Conservation (phyloP, 2,797 vertebrate species). For the Ctenosaura bakeri region DNA sequence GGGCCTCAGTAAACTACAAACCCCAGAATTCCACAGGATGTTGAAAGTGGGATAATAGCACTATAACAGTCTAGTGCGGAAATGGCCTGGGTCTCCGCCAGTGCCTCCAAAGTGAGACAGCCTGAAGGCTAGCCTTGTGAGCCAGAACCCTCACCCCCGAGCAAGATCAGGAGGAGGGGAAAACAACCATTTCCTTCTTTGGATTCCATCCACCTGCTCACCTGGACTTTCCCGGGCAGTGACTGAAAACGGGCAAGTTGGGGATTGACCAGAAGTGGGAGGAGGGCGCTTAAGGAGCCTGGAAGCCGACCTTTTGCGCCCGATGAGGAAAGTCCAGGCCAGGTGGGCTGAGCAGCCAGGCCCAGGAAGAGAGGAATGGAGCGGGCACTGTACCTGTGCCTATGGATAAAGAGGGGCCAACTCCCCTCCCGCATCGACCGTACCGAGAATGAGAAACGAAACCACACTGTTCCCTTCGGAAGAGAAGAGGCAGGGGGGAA, state of each 20-base stretch:
- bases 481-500: neutral
- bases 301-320: neutral
- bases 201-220: neutral
- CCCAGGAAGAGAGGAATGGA: neutral
- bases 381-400: neutral
- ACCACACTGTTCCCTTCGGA: too few species aligned
- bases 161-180: neutral
- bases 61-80: too few species aligned
- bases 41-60: too few species aligned
- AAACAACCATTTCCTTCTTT: neutral
- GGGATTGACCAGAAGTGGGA: neutral
- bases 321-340: too few species aligned
- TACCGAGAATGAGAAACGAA: neutral
- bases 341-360: neutral
- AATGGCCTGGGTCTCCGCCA: too few species aligned
- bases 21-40: too few species aligned
- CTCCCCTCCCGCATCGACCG: neutral
- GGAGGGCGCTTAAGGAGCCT: neutral
- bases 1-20: too few species aligned
- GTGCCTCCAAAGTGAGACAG: neutral
- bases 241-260: neutral
- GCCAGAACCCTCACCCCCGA: neutral
- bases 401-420: too few species aligned
- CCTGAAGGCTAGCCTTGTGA: too few species aligned
- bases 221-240: neutral